Evolutionary conservation across 2,797 vertebrate genomes (phyloP).

Genomic region (Spinus olivaceus): DNA sequence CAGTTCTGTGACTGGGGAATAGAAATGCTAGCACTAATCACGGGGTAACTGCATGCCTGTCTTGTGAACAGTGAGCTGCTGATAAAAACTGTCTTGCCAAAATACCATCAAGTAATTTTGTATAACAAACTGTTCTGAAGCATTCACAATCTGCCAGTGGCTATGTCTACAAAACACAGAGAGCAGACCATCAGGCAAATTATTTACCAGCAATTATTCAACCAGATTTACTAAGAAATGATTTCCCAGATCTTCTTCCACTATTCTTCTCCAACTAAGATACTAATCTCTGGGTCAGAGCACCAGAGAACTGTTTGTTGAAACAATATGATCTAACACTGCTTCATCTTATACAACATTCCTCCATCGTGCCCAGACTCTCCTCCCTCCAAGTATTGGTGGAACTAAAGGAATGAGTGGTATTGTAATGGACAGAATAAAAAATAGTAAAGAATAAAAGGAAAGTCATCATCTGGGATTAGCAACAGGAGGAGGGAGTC

Average conservation of each 20-base stretch:
- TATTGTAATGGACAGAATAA: not conserved
- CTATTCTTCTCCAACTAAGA: not conserved
- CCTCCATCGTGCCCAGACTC: not conserved
- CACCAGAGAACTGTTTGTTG: not conserved
- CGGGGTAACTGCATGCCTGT: not conserved
- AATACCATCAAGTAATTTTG: not conserved
- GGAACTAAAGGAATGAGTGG: not conserved
- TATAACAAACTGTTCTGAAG: not conserved
- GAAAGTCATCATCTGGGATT: not conserved
- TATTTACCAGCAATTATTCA: not conserved
- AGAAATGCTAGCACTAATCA: not conserved
- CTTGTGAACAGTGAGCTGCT: not conserved
- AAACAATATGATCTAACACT: not conserved
- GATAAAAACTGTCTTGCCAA: not conserved
- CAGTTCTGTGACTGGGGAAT: not conserved
- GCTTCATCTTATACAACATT: not conserved
- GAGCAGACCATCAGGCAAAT: not conserved
- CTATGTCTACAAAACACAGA: not conserved
- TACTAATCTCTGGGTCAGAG: not conserved
- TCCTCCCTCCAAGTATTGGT: not conserved
- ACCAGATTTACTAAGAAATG: not conserved
- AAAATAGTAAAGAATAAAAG: not conserved
- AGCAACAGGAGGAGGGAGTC: not conserved
- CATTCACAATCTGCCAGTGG: not conserved
- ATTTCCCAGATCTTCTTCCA: not conserved